Evolutionary conservation across 2,888 invertebrate species (phyloP), one percentile per base, ranked within the genome.

Genomic region (Eilema caniola): DNA sequence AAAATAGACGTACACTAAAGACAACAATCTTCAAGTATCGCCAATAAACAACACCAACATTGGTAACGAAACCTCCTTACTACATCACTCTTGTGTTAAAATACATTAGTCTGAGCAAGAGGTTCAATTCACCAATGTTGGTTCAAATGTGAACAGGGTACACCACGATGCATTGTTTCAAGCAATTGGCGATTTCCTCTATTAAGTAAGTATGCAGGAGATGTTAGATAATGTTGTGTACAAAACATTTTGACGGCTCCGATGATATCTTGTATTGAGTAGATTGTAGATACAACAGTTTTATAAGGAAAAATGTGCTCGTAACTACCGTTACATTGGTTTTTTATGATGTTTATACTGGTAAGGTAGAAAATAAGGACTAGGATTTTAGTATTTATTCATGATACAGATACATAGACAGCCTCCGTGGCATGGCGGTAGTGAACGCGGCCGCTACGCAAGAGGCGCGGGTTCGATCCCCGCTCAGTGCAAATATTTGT

Each of bases 111-210:
- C 5, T 70, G 33, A 60, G 74, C 64, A 41, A 16, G 76, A 83
- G 25, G 14, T n/a, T n/a, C 53, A 10, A 56, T 31, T 14, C 11
- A 31, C 80, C 64, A 85, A 81, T 74, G 71, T 83, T 86, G 75
- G 83, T 11, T 67, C 72, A 71, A 71, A 81, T 37, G 71, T 67
- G 70, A 68, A 68, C 76, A 68, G 75, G 76, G 78, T 78, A 79
- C 72, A 74, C 77, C 74, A 79, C 81, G 74, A 67, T 80, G 85
- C 88, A 89, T 91, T 90, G 90, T 90, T 90, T 88, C 81, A 82
- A 80, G 88, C 92, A 93, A 93, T 93, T 92, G 93, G 90, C 90
- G 90, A 92, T 93, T 94, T 94, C 94, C 94, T 93, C 89, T 89
- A 90, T 90, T 91, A 90, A 88, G 85, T 86, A 88, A 88, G 89